Base-by-base conservation (phyloP, 2,113 vertebrate genomes). In the Nannospalax galili region DNA sequence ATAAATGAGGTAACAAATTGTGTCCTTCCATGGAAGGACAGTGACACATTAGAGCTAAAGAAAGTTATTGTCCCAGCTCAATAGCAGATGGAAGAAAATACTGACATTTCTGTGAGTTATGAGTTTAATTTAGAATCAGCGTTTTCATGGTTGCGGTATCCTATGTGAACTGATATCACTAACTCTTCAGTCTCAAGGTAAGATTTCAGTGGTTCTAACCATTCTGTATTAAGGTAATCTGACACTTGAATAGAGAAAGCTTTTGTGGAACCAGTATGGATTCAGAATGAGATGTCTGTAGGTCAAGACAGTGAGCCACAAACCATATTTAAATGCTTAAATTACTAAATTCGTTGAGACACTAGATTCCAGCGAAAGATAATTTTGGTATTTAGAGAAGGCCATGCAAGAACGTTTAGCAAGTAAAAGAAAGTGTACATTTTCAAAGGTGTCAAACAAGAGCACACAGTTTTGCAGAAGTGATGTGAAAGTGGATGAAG, bases 401-500 rank as follows among this genome's bases (percentile, higher is more conserved):
- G 7, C 35, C 90, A 5, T 32, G 52, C 52, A 40, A 64, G 26
- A 11, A 78, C 7, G 1, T 62, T 81, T 88, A 79, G 62, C 17
- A 90, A n/a, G 70, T 84, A 48, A 92, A 94, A 69, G 69, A 77
- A 96, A 92, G 35, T 70, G 24, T 72, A 74, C 24, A 62, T 88
- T 88, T 40, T 37, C 95, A 82, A 37, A 95, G 67, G 95, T 96
- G 91, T 74, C 91, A 95, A 91, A 96, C n/a, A 37, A 64, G 26
- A 79, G 95, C 84, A 87, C 95, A 79, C 64, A 92, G 75, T 93
- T 15, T 96, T 97, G 35, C 58, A 91, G 95, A 97, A 84, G 32
- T 65, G 78, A 89, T 82, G 37, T 84, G 95, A 97, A 96, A 97
- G 92, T 62, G 95, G 92, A 95, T 93, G 84, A 79, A 89, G 65